Evolutionary conservation across 2,888 invertebrate species (phyloP), one percentile per base, ranked within the genome.

Genomic region (Drosophila mimica): DNA sequence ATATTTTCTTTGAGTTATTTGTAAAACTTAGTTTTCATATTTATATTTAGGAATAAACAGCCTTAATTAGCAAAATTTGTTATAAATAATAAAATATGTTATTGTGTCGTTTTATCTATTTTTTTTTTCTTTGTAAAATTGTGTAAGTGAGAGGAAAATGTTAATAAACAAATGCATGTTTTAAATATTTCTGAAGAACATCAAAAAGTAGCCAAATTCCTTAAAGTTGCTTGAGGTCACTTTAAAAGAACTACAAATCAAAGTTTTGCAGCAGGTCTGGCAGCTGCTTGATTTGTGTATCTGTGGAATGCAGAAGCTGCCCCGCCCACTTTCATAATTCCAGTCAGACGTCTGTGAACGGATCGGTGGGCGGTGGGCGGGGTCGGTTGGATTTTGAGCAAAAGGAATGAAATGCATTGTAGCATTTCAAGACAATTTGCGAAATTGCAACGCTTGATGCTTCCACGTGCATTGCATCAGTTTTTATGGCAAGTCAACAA

Each of bases 381-480:
- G 52, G 17, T 28, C 31, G 51, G 13, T 61, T 25, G 25, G 52
- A 30, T 54, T 57, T 38, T 40, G 65, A 58, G 53, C 64, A 67
- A 74, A 88, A 74, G 63, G 69, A 81, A 86, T 83, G 84, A 83
- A 85, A 85, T 81, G 87, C 81, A 83, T 81, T 85, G 87, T 75
- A 71, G 78, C 81, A 85, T 86, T 88, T 81, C 87, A 83, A 88
- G 89, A 88, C 84, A 85, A 85, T 85, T 85, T 85, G 79, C 67
- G 76, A 88, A 88, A 85, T 85, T 85, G 84, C 84, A 85, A 81
- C 84, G 84, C 83, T 83, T 88, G 87, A 88, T 83, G 89, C 75
- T 70, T 88, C 71, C 89, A 85, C 87, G 85, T 86, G 89, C 87
- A 81, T 77, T 87, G 76, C 84, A 84, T 73, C 77, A 74, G 79